phyloP scores from a whole-genome alignment of 92 coral and sea anemone species.

The Bergia sp. region DNA sequence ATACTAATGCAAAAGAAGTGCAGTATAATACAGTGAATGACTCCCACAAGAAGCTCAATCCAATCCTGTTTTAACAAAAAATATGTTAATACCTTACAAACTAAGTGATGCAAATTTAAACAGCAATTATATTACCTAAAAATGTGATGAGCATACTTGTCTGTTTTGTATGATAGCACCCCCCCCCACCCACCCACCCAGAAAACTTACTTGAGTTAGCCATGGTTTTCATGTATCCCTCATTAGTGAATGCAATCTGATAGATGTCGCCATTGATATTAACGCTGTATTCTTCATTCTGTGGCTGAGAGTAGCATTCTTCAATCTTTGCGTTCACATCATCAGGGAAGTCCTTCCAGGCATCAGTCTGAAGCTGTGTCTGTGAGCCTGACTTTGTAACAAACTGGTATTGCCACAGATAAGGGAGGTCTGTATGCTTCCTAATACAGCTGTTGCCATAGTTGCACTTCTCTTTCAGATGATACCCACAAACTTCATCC shows the following conservation, averaged over 20 bases:
- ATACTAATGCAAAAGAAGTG: no score
- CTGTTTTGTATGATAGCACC: no score
- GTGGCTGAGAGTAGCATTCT: slow-evolving; percentile 59
- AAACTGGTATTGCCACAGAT: slow-evolving; percentile 76
- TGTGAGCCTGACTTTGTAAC: background rate
- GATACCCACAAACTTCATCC: slow-evolving; percentile 83
- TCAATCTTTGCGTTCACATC: slow-evolving; percentile 72
- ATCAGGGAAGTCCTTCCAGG: slow-evolving; percentile 68
- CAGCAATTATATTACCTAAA: no score
- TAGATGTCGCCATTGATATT: slow-evolving; percentile 10
- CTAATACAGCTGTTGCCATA: slow-evolving; percentile 76
- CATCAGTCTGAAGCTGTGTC: background rate
- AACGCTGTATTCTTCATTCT: background rate
- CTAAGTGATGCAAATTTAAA: no score
- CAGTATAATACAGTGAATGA: no score
- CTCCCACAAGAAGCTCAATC: no score
- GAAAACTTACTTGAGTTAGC: background rate
- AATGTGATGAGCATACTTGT: no score
- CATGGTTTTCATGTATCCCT: background rate
- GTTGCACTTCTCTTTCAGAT: slow-evolving; percentile 85
- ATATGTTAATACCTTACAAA: no score
- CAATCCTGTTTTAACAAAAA: no score
- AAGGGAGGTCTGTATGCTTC: slow-evolving; percentile 83
- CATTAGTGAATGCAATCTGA: background rate
- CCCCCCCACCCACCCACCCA: no score